These are phyloP conservation scores for Thermophis baileyi DNA, from an alignment of 2,113 vertebrate genomes.

Conservation along the genomic window DNA sequence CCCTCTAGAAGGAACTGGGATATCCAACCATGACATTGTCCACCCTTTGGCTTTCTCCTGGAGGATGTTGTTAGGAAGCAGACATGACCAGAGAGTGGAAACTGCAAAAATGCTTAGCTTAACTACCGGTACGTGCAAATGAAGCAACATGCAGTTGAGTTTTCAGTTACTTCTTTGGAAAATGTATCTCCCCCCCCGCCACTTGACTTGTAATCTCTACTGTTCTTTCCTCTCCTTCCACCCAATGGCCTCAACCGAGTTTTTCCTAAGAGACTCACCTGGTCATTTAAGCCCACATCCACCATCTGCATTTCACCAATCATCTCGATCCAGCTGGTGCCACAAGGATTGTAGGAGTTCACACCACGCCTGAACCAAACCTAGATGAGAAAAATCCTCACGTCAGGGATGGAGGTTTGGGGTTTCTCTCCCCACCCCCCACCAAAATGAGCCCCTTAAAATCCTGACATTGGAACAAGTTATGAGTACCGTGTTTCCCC, in stretches of 20 bases:
- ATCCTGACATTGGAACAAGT: neutral
- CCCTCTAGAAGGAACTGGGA: neutral
- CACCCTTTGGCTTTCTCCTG: neutral
- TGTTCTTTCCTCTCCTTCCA: neutral
- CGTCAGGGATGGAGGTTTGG: neutral
- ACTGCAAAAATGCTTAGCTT: neutral
- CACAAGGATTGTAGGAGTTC: conserved; percentile 91
- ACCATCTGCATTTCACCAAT: conserved; percentile 94
- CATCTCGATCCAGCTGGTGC: conserved; percentile 97
- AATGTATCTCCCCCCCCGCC: neutral
- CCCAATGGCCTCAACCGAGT: too few relatives aligned
- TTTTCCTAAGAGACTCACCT: conserved; percentile 69
- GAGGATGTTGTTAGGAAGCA: neutral
- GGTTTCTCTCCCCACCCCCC: too few relatives aligned
- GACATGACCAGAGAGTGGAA: neutral
- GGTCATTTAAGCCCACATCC: conserved; percentile 90
- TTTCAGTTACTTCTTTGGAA: neutral
- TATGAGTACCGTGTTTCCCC: neutral
- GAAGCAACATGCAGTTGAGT: neutral
- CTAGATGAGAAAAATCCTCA: conserved; percentile 56
- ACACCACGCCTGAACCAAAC: conserved; percentile 97
- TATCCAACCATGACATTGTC: neutral
- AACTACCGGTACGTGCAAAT: neutral
- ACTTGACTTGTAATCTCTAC: too few relatives aligned
- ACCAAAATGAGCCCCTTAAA: neutral